Base-by-base conservation (phyloP, 2,113 vertebrate genomes). In the Ia io region DNA sequence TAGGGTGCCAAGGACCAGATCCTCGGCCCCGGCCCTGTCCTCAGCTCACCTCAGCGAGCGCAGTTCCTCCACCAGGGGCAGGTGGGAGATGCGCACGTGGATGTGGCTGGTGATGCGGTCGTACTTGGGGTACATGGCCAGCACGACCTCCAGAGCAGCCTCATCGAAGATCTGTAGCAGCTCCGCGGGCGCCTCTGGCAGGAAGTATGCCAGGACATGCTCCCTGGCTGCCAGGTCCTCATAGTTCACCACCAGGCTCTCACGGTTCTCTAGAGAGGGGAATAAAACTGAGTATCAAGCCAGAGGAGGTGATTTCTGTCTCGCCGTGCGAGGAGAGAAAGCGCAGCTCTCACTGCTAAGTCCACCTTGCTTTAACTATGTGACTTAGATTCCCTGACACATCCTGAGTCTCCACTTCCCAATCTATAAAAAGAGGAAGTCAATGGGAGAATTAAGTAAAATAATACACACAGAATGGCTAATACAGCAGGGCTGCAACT, bases 101-200 rank as follows among this genome's bases (percentile, higher is more conserved):
- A 99, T 99, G 96, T 99, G 99, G 42, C 98, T 99, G 89, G 99
- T 98, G 22, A 99, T 99, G 6, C 99, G 99, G 91, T 99, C 98
- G 0, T 99, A 99, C 95, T 99, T 99, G 28, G 99, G 99, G 97
- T 99, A 99, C 99, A 99, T 99, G 95, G 99, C 99, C 94, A 99
- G 94, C 53, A 99, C 99, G 23, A 99, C 99, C 71, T 99, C 99
- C 96, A 99, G 99, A 20, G 99, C 99, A 0, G 99, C 99, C 97
- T 99, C 99, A 5, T 99, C 99, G 1, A 99, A 99, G 92, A 99
- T 99, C 98, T 99, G 99, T 40, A 99, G 95, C 99, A 99, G 99
- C 98, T 99, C 99, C 0, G 99, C 98, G 0, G 99, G 99, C 1
- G 99, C 99, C 97, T 99, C 99, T 0, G 99, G 99, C 25, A 99